Evolutionary conservation across 2,888 invertebrate genomes (phyloP).

Genomic region (Ctena decussata): DNA sequence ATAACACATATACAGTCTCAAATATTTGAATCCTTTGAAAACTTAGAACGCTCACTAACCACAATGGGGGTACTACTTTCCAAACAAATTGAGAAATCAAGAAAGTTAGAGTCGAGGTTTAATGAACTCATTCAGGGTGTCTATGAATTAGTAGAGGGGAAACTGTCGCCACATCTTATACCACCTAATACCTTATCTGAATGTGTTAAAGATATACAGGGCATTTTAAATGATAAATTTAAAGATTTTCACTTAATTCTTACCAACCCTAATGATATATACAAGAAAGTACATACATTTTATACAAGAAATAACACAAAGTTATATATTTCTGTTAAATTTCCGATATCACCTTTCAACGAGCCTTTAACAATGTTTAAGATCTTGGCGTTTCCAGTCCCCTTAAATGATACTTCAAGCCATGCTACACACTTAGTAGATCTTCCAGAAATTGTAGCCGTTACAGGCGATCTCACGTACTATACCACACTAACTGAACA

Average conservation of each 20-base stretch:
- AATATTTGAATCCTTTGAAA: not conserved
- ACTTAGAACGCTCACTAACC: not conserved
- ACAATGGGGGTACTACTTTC: not conserved
- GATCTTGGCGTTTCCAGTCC: not conserved
- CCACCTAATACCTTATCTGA: not conserved
- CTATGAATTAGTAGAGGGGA: slow-evolving; percentile 43
- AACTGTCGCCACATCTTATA: slow-evolving; percentile 35
- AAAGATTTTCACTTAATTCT: slow-evolving; percentile 29
- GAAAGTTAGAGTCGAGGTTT: slow-evolving; percentile 8
- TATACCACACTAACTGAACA: not conserved
- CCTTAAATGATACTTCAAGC: not conserved
- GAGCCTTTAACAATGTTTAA: slow-evolving; percentile 30
- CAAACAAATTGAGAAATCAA: slow-evolving; percentile 14
- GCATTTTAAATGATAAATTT: slow-evolving; percentile 33
- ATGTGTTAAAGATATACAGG: slow-evolving; percentile 20
- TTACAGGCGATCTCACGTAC: slow-evolving; percentile 11
- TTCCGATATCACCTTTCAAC: slow-evolving; percentile 1
- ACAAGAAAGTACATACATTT: slow-evolving; percentile 8
- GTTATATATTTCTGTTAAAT: slow-evolving; percentile 33
- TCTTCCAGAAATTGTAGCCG: slow-evolving; percentile 13
- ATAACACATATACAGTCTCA: not conserved
- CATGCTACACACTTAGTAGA: slow-evolving; percentile 16
- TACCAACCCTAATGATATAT: slow-evolving; percentile 10
- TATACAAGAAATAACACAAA: slow-evolving; percentile 29
- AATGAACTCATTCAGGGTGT: slow-evolving; percentile 36